Evolutionary conservation across 2,113 vertebrate genomes (phyloP).

Genomic region (Verasper variegatus): DNA sequence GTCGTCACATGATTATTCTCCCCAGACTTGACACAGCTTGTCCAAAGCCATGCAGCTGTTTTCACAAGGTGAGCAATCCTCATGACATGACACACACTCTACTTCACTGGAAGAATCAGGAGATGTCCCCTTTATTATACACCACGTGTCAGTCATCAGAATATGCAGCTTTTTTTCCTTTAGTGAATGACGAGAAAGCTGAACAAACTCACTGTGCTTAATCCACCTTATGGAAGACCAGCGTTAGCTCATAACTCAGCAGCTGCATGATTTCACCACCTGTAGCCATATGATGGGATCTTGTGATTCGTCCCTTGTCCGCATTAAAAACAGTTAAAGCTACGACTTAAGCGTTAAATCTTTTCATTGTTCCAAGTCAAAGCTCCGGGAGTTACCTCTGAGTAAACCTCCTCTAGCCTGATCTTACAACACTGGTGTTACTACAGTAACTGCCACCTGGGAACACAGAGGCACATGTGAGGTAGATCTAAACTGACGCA

Average conservation of each 20-base stretch:
- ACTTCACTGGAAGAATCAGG: neutral
- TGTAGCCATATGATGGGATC: no score
- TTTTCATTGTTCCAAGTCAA: neutral
- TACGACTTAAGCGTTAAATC: neutral
- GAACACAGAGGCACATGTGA: no score
- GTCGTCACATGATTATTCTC: conserved; percentile 1
- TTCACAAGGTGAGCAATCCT: neutral
- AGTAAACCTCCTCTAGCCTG: no score
- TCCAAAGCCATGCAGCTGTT: neutral
- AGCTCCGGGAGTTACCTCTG: neutral
- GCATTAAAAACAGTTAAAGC: no score
- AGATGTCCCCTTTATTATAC: neutral
- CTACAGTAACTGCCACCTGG: no score
- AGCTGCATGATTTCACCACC: no score
- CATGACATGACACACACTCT: neutral
- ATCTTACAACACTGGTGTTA: no score
- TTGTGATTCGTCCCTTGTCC: no score
- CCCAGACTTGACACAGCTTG: conserved; percentile 4
- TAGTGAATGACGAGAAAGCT: neutral
- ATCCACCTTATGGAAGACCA: neutral
- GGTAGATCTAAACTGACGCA: neutral
- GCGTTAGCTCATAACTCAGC: no score
- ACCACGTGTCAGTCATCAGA: no score
- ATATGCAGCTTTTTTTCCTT: neutral
- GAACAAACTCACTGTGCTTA: neutral